Percentiles rank a stretch among this genome's conserved stretches.
These are phyloP conservation scores for Vidua chalybeata DNA, from an alignment of 2,113 vertebrate genomes.

Conservation along the genomic window DNA sequence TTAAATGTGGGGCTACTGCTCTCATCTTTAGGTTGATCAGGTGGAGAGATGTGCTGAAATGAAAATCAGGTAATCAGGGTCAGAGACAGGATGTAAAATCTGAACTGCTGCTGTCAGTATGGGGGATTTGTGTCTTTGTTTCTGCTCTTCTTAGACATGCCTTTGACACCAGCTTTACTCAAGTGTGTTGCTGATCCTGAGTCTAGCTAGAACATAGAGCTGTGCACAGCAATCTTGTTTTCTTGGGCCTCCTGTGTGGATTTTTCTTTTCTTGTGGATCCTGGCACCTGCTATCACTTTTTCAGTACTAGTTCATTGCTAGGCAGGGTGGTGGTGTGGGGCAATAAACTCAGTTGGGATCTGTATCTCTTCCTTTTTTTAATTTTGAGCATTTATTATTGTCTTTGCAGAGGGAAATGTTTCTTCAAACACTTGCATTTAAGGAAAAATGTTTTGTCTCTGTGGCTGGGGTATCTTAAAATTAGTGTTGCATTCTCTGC, in stretches of 20 bases:
- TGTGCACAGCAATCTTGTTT: not conserved
- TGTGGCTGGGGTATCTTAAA: not conserved
- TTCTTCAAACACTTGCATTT: not conserved
- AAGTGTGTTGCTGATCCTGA: not conserved
- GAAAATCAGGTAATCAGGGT: not conserved
- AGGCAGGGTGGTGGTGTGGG: not conserved
- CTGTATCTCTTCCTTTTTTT: not conserved
- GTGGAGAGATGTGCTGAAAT: not conserved
- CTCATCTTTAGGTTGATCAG: not conserved
- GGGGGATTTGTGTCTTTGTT: not conserved
- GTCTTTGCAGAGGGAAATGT: not conserved
- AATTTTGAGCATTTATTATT: not conserved
- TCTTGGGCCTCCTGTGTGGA: not conserved
- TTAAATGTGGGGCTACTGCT: not conserved
- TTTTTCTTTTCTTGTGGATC: not conserved
- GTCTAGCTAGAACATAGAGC: not conserved
- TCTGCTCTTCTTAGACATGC: not conserved
- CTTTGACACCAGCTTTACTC: not conserved
- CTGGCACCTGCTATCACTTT: not conserved
- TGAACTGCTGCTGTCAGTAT: not conserved
- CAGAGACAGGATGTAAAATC: not conserved
- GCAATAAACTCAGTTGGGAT: not conserved
- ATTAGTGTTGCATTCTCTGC: not conserved
- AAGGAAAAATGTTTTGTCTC: conserved; percentile 11
- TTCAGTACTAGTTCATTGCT: not conserved